A percentile compares a stretch with the other conserved stretches of the same genome.
Conservation (phyloP, 2,888 invertebrate genomes). For the Agonopterix subpropinquella region DNA sequence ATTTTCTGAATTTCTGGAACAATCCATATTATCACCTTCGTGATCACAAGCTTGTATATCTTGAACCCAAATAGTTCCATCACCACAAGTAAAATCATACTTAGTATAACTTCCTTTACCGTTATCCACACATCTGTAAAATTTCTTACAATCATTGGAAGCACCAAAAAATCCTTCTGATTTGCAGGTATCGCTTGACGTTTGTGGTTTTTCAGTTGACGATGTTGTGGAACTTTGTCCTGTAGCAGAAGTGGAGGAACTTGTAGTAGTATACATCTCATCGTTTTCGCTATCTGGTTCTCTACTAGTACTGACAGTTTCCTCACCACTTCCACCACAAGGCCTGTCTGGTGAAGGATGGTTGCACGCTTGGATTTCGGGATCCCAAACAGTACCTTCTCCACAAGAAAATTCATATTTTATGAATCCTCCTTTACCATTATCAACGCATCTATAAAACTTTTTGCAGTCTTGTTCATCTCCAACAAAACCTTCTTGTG, state of each 20-base stretch:
- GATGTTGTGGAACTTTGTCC: constrained; percentile 9
- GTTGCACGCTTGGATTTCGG: constrained; percentile 79
- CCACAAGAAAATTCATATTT: constrained; percentile 84
- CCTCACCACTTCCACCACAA: constrained; percentile 2
- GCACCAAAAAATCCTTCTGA: constrained; percentile 82
- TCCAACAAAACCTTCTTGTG: constrained; percentile 79
- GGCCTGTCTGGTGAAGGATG: constrained; percentile 34
- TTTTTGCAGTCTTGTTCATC: constrained; percentile 81
- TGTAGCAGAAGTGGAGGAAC: constrained; percentile 11
- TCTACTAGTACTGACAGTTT: constrained; percentile 2
- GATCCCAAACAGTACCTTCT: constrained; percentile 87
- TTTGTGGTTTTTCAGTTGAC: constrained; percentile 16
- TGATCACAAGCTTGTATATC: constrained; percentile 73
- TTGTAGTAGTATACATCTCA: constrained; percentile 16
- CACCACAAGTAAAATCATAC: constrained; percentile 82
- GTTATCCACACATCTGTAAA: constrained; percentile 82
- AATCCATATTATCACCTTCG: constrained; percentile 33
- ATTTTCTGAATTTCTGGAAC: constrained; percentile 12
- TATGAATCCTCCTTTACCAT: constrained; percentile 74
- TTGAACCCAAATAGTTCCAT: constrained; percentile 81
- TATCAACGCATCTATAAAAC: constrained; percentile 84
- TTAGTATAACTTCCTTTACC: constrained; percentile 75
- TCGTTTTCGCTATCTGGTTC: constrained; percentile 16
- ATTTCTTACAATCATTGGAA: constrained; percentile 80
- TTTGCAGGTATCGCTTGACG: constrained; percentile 46